Percentiles rank a stretch among this genome's conserved stretches.
These are phyloP conservation scores for Corythoichthys intestinalis DNA, from an alignment of 2,113 vertebrate species.

Conservation along the genomic window DNA sequence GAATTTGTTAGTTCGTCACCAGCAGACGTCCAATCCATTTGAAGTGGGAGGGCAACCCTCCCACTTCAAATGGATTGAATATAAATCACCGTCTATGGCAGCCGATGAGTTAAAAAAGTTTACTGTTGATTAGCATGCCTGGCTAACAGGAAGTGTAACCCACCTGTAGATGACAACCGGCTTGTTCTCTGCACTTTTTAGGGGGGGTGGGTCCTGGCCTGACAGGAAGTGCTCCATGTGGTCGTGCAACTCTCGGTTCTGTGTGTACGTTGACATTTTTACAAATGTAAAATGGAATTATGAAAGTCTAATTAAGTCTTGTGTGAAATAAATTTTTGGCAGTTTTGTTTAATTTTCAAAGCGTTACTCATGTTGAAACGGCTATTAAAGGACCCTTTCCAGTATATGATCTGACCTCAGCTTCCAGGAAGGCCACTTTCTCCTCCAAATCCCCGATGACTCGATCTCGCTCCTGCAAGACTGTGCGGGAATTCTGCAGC, in stretches of 20 bases:
- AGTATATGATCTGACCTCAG: slow-evolving; percentile 75
- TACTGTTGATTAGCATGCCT: not conserved
- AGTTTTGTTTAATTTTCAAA: too few species aligned
- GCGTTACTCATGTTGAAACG: too few species aligned
- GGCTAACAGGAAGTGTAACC: not conserved
- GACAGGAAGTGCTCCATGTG: slow-evolving; percentile 80
- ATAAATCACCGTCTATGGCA: too few species aligned
- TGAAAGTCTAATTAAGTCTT: too few species aligned
- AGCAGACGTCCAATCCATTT: too few species aligned
- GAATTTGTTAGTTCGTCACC: too few species aligned
- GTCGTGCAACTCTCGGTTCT: slow-evolving; percentile 90
- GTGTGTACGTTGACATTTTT: slow-evolving; percentile 11
- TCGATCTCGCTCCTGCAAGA: slow-evolving; percentile 80
- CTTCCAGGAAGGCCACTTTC: slow-evolving; percentile 82
- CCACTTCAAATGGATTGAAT: too few species aligned
- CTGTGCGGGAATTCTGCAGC: slow-evolving; percentile 85
- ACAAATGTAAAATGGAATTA: not conserved
- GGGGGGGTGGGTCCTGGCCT: slow-evolving; percentile 58
- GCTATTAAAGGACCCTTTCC: not conserved
- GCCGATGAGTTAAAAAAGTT: not conserved
- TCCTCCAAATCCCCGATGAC: slow-evolving; percentile 84
- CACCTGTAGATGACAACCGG: slow-evolving; percentile 80
- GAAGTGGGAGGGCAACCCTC: too few species aligned
- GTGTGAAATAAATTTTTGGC: not conserved
- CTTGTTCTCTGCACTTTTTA: slow-evolving; percentile 59